Evolutionary conservation across 2,113 vertebrate species (phyloP), one percentile per base, ranked within the genome.

Genomic region (Zosterops pallidus): DNA sequence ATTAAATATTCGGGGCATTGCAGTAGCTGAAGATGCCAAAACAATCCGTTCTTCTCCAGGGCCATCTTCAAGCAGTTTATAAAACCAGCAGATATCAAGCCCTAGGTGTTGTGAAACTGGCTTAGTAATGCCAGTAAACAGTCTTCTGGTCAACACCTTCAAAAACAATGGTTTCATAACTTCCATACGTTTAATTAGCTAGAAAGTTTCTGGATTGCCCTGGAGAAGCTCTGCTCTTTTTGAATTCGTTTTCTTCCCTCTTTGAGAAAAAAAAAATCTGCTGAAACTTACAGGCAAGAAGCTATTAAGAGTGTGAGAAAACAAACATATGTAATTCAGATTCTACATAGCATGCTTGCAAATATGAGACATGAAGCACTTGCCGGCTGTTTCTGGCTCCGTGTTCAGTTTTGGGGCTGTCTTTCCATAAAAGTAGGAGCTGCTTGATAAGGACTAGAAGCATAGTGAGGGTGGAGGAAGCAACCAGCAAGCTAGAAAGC

Each of bases 1-100:
- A 41, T 0, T 0, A 42, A 41, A 80, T 55, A 55, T 6, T 19
- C 4, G 12, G 12, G 47, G 29, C 28, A 62, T 8, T 35, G 26
- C 64, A 89, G 29, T 3, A 77, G 41, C 2, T 69, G 57, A 72
- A 47, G 2, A 4, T 74, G 15, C 20, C 72, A 49, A 70, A 71
- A 86, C 3, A 37, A 7, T 28, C 16, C 18, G 10, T n/a, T 83
- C 39, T 53, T 91, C 22, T 81, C 37, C 2, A 1, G 42, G 46
- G 21, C 6, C 9, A 21, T 50, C n/a, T 76, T 82, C 8, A 37
- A 89, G 14, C 6, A 37, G 10, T 49, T 74, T 78, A 49, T 15
- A n/a, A 70, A 83, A 67, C 1, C 29, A 67, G 25, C 3, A 5
- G 4, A 6, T 62, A 50, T 39, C 23, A 33, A 57, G 25, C 26